Evolutionary conservation across 1,140 invertebrate species (phyloP).

Genomic region (Triops longicaudatus): DNA sequence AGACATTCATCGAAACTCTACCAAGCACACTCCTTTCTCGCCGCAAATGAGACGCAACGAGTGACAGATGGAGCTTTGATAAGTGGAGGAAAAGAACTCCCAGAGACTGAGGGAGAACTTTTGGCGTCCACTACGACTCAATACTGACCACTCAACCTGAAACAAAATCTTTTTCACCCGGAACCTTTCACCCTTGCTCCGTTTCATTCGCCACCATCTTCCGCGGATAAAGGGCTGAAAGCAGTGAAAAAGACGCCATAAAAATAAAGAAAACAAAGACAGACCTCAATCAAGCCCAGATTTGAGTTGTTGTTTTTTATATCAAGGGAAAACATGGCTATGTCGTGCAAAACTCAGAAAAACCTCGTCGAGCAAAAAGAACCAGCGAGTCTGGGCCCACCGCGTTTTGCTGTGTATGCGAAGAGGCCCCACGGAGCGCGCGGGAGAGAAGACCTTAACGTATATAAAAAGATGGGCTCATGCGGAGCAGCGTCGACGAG

Average conservation of each 20-base stretch:
- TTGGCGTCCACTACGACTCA: not conserved
- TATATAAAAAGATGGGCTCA: constrained; percentile 15
- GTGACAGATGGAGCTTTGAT: constrained; percentile 11
- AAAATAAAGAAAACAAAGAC: not conserved
- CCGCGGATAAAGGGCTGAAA: too few species aligned
- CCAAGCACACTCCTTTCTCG: not conserved
- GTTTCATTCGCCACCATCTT: not conserved
- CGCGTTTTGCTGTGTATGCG: not conserved
- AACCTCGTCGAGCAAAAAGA: not conserved
- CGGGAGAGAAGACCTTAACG: not conserved
- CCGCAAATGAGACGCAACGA: constrained; percentile 14
- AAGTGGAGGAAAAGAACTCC: not conserved
- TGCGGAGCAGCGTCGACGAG: constrained; percentile 13
- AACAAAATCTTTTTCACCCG: not conserved
- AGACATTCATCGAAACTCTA: constrained; percentile 12
- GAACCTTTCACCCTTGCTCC: not conserved
- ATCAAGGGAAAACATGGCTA: not conserved
- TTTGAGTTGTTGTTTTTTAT: not conserved
- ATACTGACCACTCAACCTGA: not conserved
- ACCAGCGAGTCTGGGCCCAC: not conserved
- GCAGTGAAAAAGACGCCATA: not conserved
- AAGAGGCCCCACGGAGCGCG: constrained; percentile 9
- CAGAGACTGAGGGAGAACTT: not conserved
- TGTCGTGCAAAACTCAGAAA: not conserved
- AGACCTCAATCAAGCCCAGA: not conserved